Conservation (phyloP, 2,888 invertebrate species). For the Elegia similella region DNA sequence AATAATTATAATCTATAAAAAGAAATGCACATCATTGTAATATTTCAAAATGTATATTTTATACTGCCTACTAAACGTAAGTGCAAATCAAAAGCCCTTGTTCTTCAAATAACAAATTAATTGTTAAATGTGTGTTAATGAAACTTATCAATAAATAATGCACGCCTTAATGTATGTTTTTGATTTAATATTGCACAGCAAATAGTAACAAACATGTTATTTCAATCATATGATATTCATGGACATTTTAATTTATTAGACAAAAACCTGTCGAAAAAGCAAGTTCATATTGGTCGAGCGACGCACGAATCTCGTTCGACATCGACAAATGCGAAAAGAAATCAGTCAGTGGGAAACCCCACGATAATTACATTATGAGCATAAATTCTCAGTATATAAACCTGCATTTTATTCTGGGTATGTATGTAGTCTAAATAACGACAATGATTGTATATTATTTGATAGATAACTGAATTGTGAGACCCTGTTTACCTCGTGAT, state of each 20-base stretch:
- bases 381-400: background rate
- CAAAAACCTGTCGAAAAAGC: no score
- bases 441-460: background rate
- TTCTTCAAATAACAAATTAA: background rate
- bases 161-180: background rate
- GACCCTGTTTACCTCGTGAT: conserved; percentile 66
- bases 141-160: no score
- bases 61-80: background rate
- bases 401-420: background rate
- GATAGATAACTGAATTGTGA: conserved; percentile 24
- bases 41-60: background rate
- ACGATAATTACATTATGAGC: background rate
- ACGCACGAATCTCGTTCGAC: background rate
- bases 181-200: background rate
- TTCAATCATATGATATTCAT: background rate
- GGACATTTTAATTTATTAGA: no score
- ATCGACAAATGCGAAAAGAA: conserved; percentile 6
- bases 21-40: background rate
- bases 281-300: background rate
- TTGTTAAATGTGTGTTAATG: background rate
- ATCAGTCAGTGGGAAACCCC: conserved; percentile 1
- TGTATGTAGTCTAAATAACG: background rate
- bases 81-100: background rate
- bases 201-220: background rate
- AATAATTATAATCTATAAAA: background rate